Conservation (phyloP, 2,888 invertebrate species). For the Cantharis nigra region DNA sequence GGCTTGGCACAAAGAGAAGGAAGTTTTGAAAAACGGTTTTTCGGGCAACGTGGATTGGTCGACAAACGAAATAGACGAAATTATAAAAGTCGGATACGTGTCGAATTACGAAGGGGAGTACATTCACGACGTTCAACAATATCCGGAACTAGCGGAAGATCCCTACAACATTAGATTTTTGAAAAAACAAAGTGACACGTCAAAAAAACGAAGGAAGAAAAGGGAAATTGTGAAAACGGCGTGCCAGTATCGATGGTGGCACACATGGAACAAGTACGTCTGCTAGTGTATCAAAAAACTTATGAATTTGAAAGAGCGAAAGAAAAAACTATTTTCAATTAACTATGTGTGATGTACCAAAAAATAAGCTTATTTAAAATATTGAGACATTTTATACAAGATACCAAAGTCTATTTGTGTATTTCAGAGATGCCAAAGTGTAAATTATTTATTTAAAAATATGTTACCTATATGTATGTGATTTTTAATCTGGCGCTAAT, state of each 20-base stretch:
- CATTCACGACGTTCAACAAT: conserved; percentile 85
- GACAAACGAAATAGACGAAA: conserved; percentile 85
- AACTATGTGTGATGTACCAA: conserved; percentile 58
- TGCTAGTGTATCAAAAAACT: conserved; percentile 28
- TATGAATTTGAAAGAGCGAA: conserved; percentile 21
- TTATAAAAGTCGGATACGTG: conserved; percentile 81
- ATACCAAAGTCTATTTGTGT: conserved; percentile 70
- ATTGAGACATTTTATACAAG: conserved; percentile 59
- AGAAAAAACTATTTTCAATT: conserved; percentile 54
- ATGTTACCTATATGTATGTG: conserved; percentile 57
- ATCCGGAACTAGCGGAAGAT: conserved; percentile 94
- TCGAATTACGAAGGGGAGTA: conserved; percentile 89
- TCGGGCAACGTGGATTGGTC: conserved; percentile 85
- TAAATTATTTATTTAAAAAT: conserved; percentile 58
- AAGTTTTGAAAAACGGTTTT: conserved; percentile 77
- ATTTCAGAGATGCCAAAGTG: conserved; percentile 66
- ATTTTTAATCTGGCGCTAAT: conserved; percentile 47
- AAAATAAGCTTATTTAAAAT: conserved; percentile 49
- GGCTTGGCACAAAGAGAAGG: conserved; percentile 92
- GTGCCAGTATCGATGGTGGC: conserved; percentile 50
- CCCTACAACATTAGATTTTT: conserved; percentile 92
- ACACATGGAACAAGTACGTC: conserved; percentile 49
- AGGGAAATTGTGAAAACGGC: conserved; percentile 55
- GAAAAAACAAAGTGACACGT: conserved; percentile 75
- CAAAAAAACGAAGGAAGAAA: conserved; percentile 75